A percentile compares a stretch with the other conserved stretches of the same genome.
phyloP scores from a whole-genome alignment of 2,797 vertebrate species.

The Glyptemys insculpta region DNA sequence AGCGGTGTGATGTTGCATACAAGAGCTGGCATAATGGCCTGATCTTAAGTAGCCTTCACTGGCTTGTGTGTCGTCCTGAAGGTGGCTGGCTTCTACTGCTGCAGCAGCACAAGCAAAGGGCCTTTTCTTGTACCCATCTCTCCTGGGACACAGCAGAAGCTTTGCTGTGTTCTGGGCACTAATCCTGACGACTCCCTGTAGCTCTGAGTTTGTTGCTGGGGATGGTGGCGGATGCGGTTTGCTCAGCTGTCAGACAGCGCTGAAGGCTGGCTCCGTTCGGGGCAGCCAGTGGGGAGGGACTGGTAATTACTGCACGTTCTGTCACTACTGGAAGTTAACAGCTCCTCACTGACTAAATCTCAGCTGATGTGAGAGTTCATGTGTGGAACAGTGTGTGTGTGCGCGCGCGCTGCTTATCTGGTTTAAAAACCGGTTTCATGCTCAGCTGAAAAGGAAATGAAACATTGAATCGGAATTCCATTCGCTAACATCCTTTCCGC shows the following conservation, averaged over 20 bases:
- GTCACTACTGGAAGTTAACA: background rate
- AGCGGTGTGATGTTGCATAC: background rate
- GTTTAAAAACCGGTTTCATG: background rate
- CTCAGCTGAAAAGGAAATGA: background rate
- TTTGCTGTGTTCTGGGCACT: background rate
- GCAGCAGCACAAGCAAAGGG: accelerated
- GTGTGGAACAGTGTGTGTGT: background rate
- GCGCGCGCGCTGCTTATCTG: background rate
- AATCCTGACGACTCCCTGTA: background rate
- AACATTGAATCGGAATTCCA: background rate
- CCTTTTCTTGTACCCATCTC: background rate
- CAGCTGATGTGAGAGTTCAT: background rate
- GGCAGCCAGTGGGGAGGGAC: background rate
- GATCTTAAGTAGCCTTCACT: background rate
- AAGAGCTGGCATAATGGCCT: background rate
- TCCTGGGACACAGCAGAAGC: accelerated
- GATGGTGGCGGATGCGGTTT: background rate
- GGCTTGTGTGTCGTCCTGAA: background rate
- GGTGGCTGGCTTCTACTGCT: background rate
- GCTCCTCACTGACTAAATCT: background rate
- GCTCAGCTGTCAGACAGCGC: background rate
- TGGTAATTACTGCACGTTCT: background rate
- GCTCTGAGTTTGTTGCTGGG: background rate
- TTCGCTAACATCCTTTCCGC: background rate
- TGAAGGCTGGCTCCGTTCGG: background rate